Evolutionary conservation across 2,888 invertebrate genomes (phyloP).

Genomic region (Abrostola tripartita): DNA sequence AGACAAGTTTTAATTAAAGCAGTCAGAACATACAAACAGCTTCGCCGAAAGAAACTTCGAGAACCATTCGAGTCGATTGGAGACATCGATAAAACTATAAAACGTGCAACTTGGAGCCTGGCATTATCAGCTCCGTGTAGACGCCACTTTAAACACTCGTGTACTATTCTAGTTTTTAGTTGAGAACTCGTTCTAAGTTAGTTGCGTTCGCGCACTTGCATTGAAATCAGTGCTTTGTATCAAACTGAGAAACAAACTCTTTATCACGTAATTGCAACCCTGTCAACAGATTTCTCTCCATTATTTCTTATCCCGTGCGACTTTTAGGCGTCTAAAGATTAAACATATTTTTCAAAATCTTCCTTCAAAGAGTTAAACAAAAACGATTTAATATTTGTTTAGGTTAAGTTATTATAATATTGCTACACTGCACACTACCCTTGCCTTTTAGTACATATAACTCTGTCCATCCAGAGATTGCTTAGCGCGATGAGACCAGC

Average conservation of each 20-base stretch:
- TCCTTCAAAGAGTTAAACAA: no score
- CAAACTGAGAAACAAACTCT: slow-evolving; percentile 19
- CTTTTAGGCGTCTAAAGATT: no score
- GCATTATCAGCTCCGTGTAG: slow-evolving; percentile 26
- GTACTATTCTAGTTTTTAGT: slow-evolving; percentile 8
- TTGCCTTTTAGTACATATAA: no score
- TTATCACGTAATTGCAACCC: no score
- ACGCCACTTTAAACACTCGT: slow-evolving; percentile 24
- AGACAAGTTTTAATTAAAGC: slow-evolving; percentile 6
- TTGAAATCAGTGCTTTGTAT: slow-evolving; percentile 18
- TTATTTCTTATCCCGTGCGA: no score
- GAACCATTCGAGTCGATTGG: slow-evolving; percentile 18
- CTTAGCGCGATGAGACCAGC: no score
- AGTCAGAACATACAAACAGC: slow-evolving; percentile 3
- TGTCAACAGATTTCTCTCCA: no score
- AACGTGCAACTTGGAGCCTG: slow-evolving; percentile 14
- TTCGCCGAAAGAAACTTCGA: slow-evolving; percentile 6
- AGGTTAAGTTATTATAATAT: no score
- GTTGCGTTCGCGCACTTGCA: slow-evolving; percentile 10
- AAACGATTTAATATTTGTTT: no score
- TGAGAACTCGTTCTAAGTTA: slow-evolving; percentile 3
- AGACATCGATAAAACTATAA: slow-evolving; percentile 24
- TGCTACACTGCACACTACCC: no score
- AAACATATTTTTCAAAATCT: no score
- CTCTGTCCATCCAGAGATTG: no score